Evolutionary conservation across 2,888 invertebrate species (phyloP).

Genomic region (Aphodius granarius): DNA sequence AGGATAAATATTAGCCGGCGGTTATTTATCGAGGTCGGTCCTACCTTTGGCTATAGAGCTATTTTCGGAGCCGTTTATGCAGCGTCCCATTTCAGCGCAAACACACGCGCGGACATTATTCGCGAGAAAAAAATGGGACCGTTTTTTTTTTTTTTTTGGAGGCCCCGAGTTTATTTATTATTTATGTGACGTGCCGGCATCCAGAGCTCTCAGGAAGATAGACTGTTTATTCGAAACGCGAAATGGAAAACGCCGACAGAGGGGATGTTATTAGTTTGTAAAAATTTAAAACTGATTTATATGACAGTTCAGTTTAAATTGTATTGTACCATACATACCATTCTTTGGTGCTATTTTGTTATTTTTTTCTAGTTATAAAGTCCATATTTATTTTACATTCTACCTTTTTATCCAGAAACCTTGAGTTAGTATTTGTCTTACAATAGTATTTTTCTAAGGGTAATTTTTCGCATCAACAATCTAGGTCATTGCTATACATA

Average conservation of each 20-base stretch:
- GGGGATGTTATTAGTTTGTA: background rate
- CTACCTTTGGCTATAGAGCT: background rate
- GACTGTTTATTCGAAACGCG: background rate
- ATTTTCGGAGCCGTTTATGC: background rate
- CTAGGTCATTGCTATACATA: background rate
- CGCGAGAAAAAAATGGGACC: background rate
- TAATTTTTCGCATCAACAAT: too few species aligned
- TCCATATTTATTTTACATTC: too few species aligned
- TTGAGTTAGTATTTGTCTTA: too few species aligned
- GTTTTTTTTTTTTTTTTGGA: background rate
- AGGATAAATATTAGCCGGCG: constrained; percentile 43
- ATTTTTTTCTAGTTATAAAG: too few species aligned
- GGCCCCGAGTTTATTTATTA: background rate
- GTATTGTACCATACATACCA: too few species aligned
- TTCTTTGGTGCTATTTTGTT: too few species aligned
- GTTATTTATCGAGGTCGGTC: constrained; percentile 40
- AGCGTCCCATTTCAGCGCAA: background rate
- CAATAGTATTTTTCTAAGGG: too few species aligned
- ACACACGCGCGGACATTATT: background rate
- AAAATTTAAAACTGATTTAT: background rate
- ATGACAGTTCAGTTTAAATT: background rate
- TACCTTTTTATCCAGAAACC: too few species aligned
- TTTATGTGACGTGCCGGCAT: background rate
- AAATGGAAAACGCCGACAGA: background rate
- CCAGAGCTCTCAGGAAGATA: background rate